Evolutionary conservation across 2,113 vertebrate genomes (phyloP), one percentile per base, ranked within the genome.

Genomic region (Ophiodon elongatus): DNA sequence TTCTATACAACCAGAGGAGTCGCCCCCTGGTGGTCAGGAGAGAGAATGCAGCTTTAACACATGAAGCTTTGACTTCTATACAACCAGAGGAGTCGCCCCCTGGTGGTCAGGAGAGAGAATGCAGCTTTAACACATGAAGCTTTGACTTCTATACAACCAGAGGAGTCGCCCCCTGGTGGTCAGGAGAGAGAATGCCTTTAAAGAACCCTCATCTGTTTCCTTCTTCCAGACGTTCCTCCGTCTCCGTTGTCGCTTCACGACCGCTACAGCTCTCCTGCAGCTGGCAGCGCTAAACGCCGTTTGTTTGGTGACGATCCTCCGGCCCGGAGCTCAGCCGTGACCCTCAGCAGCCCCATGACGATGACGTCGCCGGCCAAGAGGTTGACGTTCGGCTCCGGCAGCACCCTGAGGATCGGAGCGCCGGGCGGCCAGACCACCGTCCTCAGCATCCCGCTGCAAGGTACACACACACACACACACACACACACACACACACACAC

Each of bases 201-300:
- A n/a, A 15, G 43, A 45, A 25, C 39, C 7, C 29, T 2, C 27
- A 1, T 50, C 1, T 27, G 19, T 21, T 68, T 54, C 33, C 15
- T 8, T 15, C 67, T 47, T 57, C 52, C 88, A 99, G 98, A 98
- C 41, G 10, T 94, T 31, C 97, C 96, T 41, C 94, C 95, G 0
- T 95, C 95, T 0, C 95, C 98, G 0, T 94, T 99, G 69, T 97
- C 97, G 0, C 96, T 99, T 59, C 97, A 99, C 0, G 98, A 99
- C 84, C 95, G 98, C 57, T 99, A 97, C 92, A 99, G 97, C 91
- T 99, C 98, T 45, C 98, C 98, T 6, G 88, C 96, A 0, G 98
- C 98, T 1, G 98, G 98, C 65, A 98, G 97, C 66, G 98, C 97
- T 1, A 99, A 98, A 74, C 96, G 98, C 2, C 97, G 98, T 57